Conservation (phyloP, 2,797 vertebrate genomes). For the Choloepus didactylus region DNA sequence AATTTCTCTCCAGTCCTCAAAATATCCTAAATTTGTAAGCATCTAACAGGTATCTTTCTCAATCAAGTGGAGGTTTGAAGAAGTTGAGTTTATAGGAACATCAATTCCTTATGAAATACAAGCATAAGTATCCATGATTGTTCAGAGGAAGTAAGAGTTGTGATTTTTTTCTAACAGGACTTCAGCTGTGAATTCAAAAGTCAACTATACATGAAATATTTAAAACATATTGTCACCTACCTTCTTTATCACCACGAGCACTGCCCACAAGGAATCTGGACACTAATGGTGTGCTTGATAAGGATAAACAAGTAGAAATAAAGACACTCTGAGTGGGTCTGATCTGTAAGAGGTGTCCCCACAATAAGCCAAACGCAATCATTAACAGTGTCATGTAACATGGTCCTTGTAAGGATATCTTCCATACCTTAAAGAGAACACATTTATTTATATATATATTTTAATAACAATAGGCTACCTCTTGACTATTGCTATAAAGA, state of each 20-base stretch:
- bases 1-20: background rate
- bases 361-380: constrained; percentile 94
- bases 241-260: constrained; percentile 94
- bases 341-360: constrained; percentile 95
- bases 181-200: fast-evolving
- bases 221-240: constrained; percentile 83
- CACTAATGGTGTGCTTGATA: constrained; percentile 98
- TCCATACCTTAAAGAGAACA: constrained; percentile 94
- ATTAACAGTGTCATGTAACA: constrained; percentile 95
- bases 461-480: background rate
- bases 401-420: constrained; percentile 95
- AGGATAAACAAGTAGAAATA: constrained; percentile 96
- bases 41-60: background rate
- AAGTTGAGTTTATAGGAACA: too few species aligned
- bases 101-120: fast-evolving
- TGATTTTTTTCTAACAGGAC: background rate
- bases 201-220: fast-evolving
- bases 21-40: background rate
- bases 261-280: constrained; percentile 96
- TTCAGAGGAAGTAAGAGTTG: too few species aligned
- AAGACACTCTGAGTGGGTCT: constrained; percentile 96
- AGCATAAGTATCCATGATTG: fast-evolving
- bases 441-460: background rate
- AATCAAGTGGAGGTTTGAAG: background rate
- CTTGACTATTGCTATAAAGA: background rate